Conservation (phyloP, 2,888 invertebrate species). For the Cataglyphis cursor region DNA sequence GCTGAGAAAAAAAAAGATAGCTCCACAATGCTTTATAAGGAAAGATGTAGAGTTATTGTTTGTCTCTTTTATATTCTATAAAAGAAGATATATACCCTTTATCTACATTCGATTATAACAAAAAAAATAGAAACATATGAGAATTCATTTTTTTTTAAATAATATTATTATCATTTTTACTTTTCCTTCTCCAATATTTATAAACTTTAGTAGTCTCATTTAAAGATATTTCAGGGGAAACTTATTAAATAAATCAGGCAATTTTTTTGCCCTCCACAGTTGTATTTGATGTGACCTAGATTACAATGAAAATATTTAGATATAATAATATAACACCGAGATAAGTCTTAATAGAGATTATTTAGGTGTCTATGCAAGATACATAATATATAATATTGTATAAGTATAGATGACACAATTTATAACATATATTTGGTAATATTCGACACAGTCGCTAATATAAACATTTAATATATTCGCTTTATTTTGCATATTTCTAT, state of each 20-base stretch:
- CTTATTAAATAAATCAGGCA: constrained; percentile 6
- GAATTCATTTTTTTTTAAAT: too few species aligned
- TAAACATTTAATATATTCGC: constrained; percentile 81
- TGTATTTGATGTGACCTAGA: constrained; percentile 83
- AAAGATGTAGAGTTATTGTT: too few species aligned
- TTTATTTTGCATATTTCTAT: constrained; percentile 64
- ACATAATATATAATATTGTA: constrained; percentile 72
- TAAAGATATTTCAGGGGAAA: not conserved
- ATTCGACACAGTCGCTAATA: constrained; percentile 79
- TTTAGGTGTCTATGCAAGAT: constrained; percentile 77
- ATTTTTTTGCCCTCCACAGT: constrained; percentile 77
- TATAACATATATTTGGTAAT: constrained; percentile 74
- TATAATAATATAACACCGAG: constrained; percentile 77
- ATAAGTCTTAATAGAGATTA: constrained; percentile 77
- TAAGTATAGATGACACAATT: constrained; percentile 72
- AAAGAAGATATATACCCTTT: too few species aligned
- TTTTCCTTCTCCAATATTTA: not conserved
- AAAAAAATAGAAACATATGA: too few species aligned
- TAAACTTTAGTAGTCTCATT: not conserved
- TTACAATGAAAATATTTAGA: constrained; percentile 82
- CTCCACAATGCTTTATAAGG: too few species aligned
- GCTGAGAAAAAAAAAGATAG: too few species aligned
- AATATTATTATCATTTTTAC: not conserved
- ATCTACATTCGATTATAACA: too few species aligned
- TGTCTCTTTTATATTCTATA: too few species aligned